These are phyloP conservation scores for Dolichallabes microphthalmus DNA, from an alignment of 2,113 vertebrate genomes.

Conservation along the genomic window DNA sequence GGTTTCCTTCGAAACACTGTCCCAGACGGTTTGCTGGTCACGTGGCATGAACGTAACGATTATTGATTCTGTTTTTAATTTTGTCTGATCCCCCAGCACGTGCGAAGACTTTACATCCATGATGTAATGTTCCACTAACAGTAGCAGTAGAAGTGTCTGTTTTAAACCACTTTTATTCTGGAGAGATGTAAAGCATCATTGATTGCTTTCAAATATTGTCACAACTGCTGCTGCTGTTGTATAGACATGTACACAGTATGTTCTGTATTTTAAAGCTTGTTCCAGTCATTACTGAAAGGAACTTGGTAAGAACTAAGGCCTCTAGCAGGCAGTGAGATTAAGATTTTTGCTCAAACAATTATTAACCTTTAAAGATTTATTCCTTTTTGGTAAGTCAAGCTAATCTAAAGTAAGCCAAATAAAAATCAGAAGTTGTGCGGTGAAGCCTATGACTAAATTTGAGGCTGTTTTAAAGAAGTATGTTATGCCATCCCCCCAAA, in stretches of 20 bases:
- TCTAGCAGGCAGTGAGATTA: background rate
- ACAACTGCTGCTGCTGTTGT: background rate
- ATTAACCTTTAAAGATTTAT: background rate
- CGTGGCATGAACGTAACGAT: background rate
- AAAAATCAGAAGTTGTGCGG: background rate
- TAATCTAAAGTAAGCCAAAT: background rate
- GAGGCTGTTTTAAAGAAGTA: background rate
- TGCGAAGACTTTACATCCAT: background rate
- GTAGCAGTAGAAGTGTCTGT: background rate
- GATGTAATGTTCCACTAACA: background rate
- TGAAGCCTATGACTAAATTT: background rate
- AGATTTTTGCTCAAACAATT: background rate
- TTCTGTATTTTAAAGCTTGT: background rate
- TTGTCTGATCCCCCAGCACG: background rate
- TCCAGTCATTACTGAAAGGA: background rate
- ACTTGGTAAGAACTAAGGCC: background rate
- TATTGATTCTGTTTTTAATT: background rate
- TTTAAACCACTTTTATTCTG: background rate
- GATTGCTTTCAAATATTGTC: too few relatives aligned
- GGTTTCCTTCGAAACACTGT: background rate
- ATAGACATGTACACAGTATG: background rate
- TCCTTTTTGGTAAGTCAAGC: background rate
- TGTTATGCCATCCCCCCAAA: background rate
- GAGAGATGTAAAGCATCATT: background rate
- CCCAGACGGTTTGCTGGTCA: background rate